Percentiles rank a stretch among this genome's conserved stretches.
Conservation (phyloP, 2,888 invertebrate genomes). For the Folsomia manolachei region DNA sequence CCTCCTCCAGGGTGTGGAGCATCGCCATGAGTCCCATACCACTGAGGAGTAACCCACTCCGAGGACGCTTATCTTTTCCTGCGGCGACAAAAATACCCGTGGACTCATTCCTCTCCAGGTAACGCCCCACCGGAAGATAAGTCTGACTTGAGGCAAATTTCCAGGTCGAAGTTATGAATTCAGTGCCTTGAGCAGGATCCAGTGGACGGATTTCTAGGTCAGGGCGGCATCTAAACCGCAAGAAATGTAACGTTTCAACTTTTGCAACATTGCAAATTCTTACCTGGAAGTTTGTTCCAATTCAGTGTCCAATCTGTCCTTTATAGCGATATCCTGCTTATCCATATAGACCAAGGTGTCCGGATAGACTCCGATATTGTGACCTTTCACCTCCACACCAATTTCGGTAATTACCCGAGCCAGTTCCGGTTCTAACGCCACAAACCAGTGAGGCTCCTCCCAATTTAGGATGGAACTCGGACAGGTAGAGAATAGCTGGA, state of each 20-base stretch:
- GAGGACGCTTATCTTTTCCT: slow-evolving; percentile 11
- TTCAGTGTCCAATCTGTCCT: not conserved
- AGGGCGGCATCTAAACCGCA: not conserved
- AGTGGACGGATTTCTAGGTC: slow-evolving; percentile 10
- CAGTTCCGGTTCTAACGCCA: not conserved
- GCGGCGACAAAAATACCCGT: slow-evolving; percentile 19
- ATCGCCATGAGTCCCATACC: slow-evolving; percentile 19
- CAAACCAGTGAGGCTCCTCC: not conserved
- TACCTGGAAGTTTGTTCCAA: not conserved
- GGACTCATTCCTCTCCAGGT: slow-evolving; percentile 14
- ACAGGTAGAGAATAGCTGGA: not conserved
- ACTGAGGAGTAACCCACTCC: slow-evolving; percentile 18
- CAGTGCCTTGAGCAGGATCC: slow-evolving; percentile 10
- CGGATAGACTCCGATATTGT: not conserved
- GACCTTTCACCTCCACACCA: not conserved
- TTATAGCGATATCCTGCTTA: not conserved
- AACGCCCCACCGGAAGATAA: not conserved
- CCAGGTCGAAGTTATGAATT: slow-evolving; percentile 27
- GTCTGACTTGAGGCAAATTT: slow-evolving; percentile 4
- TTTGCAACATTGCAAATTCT: too few relatives aligned
- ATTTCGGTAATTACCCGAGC: not conserved
- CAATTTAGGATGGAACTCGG: not conserved
- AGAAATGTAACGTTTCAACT: not conserved
- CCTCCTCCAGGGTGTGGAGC: slow-evolving; percentile 15
- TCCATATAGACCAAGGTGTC: not conserved